A percentile compares a stretch with the other conserved stretches of the same genome.
Conservation (phyloP, 2,113 vertebrate species). For the Syrmaticus mikado region DNA sequence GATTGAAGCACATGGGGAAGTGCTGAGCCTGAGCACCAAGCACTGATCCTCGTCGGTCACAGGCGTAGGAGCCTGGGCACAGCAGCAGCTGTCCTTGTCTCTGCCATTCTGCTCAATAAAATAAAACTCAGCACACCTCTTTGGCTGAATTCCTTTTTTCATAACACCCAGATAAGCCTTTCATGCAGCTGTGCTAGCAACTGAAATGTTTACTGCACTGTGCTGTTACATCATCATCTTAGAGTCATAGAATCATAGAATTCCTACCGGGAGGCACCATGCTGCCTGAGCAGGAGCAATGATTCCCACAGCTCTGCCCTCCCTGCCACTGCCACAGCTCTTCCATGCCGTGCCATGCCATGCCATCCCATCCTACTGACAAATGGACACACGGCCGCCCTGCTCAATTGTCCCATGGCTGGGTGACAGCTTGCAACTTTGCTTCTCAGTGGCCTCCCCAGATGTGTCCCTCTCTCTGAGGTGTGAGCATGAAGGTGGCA, state of each 20-base stretch:
- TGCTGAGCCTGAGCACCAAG: slow-evolving; percentile 28
- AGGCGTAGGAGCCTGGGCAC: rapidly evolving
- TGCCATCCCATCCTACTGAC: background rate
- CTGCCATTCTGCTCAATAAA: slow-evolving; percentile 50
- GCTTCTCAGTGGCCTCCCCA: background rate
- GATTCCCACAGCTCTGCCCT: background rate
- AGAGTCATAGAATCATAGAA: too few species aligned
- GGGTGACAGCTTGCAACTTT: background rate
- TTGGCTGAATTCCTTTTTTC: slow-evolving; percentile 13
- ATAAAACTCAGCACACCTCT: background rate
- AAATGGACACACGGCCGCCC: rapidly evolving
- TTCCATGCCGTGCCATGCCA: rapidly evolving
- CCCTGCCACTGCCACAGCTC: background rate
- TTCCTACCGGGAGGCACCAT: background rate
- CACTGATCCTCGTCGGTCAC: rapidly evolving
- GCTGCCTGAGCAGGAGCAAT: rapidly evolving
- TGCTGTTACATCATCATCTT: background rate
- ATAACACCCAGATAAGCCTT: background rate
- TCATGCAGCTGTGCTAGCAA: background rate
- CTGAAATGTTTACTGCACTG: background rate
- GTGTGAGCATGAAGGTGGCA: slow-evolving; percentile 61
- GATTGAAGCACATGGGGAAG: slow-evolving; percentile 62
- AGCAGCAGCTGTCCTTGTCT: background rate
- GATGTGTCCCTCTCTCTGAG: slow-evolving; percentile 18
- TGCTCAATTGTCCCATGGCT: background rate